These are phyloP conservation scores for Ispidina lecontei DNA, from an alignment of 2,797 vertebrate species.

Conservation along the genomic window DNA sequence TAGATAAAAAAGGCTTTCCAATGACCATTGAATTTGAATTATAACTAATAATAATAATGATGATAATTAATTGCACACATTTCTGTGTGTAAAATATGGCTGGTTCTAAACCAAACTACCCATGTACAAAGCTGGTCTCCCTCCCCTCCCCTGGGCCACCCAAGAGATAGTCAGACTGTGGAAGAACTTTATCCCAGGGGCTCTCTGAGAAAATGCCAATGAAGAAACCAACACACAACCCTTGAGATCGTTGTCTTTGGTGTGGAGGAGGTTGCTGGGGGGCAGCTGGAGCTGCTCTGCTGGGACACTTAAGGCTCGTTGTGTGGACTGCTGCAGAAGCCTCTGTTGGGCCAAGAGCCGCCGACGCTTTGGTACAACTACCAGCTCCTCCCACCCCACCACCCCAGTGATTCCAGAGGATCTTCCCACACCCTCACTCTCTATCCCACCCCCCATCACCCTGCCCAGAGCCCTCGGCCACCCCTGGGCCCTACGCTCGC, in stretches of 20 bases:
- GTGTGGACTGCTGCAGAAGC: slow-evolving; percentile 19
- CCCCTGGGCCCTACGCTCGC: slow-evolving; percentile 80
- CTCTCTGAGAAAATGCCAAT: slow-evolving; percentile 14
- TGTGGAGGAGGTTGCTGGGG: slow-evolving; percentile 59
- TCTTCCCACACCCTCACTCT: not conserved
- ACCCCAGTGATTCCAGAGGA: slow-evolving; percentile 26
- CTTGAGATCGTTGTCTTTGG: slow-evolving; percentile 79
- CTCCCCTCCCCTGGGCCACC: slow-evolving; percentile 59
- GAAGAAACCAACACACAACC: slow-evolving; percentile 10
- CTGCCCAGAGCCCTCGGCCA: not conserved
- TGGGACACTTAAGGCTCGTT: slow-evolving; percentile 31
- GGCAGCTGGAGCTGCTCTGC: slow-evolving; percentile 25
- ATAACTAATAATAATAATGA: slow-evolving; percentile 66
- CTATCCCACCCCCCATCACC: not conserved
- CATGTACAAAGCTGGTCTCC: slow-evolving; percentile 64
- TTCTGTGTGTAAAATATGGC: slow-evolving; percentile 72
- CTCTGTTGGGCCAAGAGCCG: not conserved
- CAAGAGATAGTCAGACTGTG: slow-evolving; percentile 7
- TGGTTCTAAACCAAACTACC: slow-evolving; percentile 76
- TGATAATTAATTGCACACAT: slow-evolving; percentile 68
- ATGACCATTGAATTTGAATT: slow-evolving; percentile 22
- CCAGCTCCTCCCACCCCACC: slow-evolving; percentile 28
- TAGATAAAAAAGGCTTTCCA: slow-evolving; percentile 30
- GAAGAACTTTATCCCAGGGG: slow-evolving; percentile 41
- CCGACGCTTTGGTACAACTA: slow-evolving; percentile 63